Base-by-base conservation (phyloP, 2,888 invertebrate genomes). In the Ophion slaviceki region DNA sequence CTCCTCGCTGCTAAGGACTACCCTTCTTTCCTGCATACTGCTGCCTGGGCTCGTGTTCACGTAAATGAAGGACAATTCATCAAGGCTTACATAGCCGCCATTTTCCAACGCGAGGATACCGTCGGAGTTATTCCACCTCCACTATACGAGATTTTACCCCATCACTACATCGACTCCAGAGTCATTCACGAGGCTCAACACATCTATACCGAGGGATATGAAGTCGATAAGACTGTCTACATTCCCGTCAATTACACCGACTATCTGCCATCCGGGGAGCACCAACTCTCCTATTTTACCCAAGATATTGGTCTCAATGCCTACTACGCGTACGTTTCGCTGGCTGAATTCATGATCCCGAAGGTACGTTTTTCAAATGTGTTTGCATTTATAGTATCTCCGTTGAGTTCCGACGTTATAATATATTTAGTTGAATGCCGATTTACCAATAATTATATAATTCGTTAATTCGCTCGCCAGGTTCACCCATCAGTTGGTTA, bases 121-220 rank as follows among this genome's bases (percentile, higher is more conserved):
- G 95, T 95, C 89, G 96, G 96, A 40, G 93, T 97, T 78, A 94
- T 96, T 62, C 93, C 97, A 11, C 97, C 97, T 20, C 96, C 97
- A 72, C 94, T 96, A 79, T 96, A 97, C 91, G 97, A 97, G 93
- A 94, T 97, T 86, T 95, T 96, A 92, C 97, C 97, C 0, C 95
- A 96, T 88, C 95, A 95, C 93, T 97, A 96, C 95, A 95, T 96
- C 92, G 96, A 96, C 91, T 94, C 95, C 80, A 96, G 96, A 91
- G 95, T 96, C 85, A 95, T 97, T 92, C 95, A 95, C 66, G 95
- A 96, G 83, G 96, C 96, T 5, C 95, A 96, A 93, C 93, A 91
- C 93, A 94, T 72, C 87, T 92, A 24, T 28, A 87, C 88, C 68
- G 87, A 87, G 28, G 87, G 86, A 76, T 86, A 88, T 71, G 84